Base-by-base conservation (phyloP, 2,113 vertebrate genomes). In the Nansenia antarctica region DNA sequence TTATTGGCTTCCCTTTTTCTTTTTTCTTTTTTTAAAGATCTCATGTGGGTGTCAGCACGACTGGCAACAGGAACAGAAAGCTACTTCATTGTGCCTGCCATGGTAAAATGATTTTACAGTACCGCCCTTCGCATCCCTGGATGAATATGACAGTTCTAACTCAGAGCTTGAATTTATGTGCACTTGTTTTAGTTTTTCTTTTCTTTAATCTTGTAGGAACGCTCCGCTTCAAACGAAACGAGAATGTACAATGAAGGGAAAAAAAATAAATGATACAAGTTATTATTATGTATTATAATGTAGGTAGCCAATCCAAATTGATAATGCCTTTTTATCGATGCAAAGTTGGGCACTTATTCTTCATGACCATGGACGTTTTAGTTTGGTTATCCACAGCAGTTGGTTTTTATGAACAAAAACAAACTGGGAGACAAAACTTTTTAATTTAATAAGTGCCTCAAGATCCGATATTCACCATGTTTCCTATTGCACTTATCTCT, bases 311-410 rank as follows among this genome's bases (percentile, higher is more conserved):
- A 72, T 83, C 81, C 70, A 79, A 89, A 91, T 92, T 90, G 88
- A 87, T 71, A 82, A 92, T 94, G 93, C 94, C 94, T 95, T 94
- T 87, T 92, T 93, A 94, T 93, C 80, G 87, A 92, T 82, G 83
- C 88, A 90, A 69, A 80, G 88, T 81, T n/a, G n/a, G 94, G 89
- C 93, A 91, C 88, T 87, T 91, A 85, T 88, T 82, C 82, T 84
- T 77, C 45, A 39, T 75, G 75, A 76, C 65, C 72, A 74, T 73
- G 62, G 75, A 78, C 37, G 4, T 83, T 57, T 54, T 75, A 67
- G 8, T 73, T 69, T 29, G 42, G n/a, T 30, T 29, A 53, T 70
- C 70, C 73, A 81, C 85, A 86, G 73, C 87, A 89, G n/a, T 89
- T 84, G 85, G 63, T 73, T 76, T 85, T 83, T 71, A 69, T 49